phyloP scores from a whole-genome alignment of 2,888 invertebrate species.

The Antitype chi region DNA sequence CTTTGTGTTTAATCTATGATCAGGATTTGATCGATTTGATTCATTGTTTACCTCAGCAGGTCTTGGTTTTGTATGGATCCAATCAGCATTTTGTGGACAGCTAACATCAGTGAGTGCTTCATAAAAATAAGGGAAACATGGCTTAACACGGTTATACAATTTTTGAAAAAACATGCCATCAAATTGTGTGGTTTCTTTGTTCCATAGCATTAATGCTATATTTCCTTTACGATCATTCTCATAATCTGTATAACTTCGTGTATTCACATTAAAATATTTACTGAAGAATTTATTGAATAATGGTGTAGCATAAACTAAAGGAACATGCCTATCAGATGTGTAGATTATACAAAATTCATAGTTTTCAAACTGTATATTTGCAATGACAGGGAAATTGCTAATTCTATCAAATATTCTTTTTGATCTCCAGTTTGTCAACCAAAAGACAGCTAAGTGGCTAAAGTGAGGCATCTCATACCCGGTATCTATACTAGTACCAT shows the following conservation, averaged over 20 bases:
- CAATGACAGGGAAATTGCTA: slow-evolving; percentile 64
- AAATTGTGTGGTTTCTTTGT: slow-evolving; percentile 75
- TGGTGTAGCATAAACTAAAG: slow-evolving; percentile 71
- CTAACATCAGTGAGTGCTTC: slow-evolving; percentile 46
- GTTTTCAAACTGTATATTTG: slow-evolving; percentile 63
- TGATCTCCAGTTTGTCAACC: slow-evolving; percentile 72
- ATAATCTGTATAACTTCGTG: slow-evolving; percentile 60
- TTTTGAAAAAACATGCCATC: slow-evolving; percentile 77
- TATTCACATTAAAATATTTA: slow-evolving; percentile 70
- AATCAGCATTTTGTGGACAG: slow-evolving; percentile 69
- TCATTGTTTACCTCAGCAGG: slow-evolving; percentile 50
- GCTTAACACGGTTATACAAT: slow-evolving; percentile 71
- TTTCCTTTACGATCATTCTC: slow-evolving; percentile 69
- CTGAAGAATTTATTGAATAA: slow-evolving; percentile 74
- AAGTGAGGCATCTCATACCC: slow-evolving; percentile 58
- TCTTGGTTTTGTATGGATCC: slow-evolving; percentile 69
- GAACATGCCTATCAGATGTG: slow-evolving; percentile 50
- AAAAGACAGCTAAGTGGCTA: slow-evolving; percentile 69
- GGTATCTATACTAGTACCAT: background rate
- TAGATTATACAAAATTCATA: slow-evolving; percentile 76
- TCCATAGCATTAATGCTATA: slow-evolving; percentile 78
- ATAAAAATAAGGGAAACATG: slow-evolving; percentile 74
- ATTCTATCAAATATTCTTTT: slow-evolving; percentile 56
- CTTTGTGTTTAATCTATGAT: slow-evolving; percentile 58
- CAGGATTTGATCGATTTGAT: background rate